Conservation (phyloP, 2,113 vertebrate species). For the Junco hyemalis region DNA sequence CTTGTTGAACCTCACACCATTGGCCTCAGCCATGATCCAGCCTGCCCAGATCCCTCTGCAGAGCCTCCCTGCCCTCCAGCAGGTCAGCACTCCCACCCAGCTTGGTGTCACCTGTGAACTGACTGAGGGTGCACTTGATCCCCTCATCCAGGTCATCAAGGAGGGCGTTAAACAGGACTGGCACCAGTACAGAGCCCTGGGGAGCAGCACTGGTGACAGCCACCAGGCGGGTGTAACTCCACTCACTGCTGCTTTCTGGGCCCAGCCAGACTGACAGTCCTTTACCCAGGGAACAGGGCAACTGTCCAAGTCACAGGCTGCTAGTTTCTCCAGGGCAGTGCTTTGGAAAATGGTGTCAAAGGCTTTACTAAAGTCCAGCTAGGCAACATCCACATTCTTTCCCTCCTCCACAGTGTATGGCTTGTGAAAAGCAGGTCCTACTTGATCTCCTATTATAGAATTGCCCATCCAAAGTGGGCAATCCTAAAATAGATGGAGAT, state of each 20-base stretch:
- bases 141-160: fast-evolving
- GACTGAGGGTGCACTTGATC: fast-evolving
- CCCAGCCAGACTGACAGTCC: neutral
- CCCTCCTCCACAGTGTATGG: neutral
- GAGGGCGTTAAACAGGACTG: neutral
- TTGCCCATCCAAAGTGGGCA: fast-evolving
- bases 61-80: neutral
- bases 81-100: neutral
- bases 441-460: no score
- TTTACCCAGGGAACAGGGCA: neutral
- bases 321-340: neutral
- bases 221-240: neutral
- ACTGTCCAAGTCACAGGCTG: no score
- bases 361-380: neutral
- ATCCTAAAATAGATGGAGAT: neutral
- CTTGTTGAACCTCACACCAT: neutral
- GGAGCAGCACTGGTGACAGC: fast-evolving
- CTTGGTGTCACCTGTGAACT: neutral
- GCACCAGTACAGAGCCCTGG: fast-evolving
- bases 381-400: neutral
- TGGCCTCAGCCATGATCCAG: neutral
- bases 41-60: neutral
- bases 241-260: neutral
- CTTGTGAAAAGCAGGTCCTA: no score
- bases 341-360: neutral